Conservation (phyloP, 2,113 vertebrate species). For the Jaculus jaculus region DNA sequence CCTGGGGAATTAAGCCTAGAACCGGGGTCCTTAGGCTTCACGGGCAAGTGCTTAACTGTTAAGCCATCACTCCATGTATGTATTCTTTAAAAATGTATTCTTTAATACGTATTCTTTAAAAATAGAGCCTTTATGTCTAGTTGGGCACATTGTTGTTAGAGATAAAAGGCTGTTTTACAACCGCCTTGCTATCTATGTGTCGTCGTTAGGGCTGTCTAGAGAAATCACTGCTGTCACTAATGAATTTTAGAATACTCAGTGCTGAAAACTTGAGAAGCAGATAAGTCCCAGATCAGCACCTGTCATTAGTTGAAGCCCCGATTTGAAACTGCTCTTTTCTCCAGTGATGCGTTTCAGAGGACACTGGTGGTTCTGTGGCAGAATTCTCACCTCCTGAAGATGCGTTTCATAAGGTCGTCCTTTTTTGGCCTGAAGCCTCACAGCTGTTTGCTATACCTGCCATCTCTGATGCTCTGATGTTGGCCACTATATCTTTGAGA, state of each 20-base stretch:
- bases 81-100: too few relatives aligned
- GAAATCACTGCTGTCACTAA: background rate
- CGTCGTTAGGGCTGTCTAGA: background rate
- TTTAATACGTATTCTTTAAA: background rate
- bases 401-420: background rate
- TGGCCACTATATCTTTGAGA: background rate
- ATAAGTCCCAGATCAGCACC: background rate
- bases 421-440: background rate
- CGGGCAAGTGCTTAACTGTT: too few relatives aligned
- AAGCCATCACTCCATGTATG: too few relatives aligned
- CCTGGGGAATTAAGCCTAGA: too few relatives aligned
- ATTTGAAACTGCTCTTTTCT: background rate
- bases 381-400: too few relatives aligned
- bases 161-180: background rate
- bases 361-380: too few relatives aligned
- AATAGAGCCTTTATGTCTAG: background rate
- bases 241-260: background rate
- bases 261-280: background rate
- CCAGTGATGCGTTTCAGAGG: background rate
- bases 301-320: background rate
- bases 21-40: too few relatives aligned
- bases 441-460: background rate
- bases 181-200: background rate
- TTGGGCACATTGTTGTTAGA: background rate
- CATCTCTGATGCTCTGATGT: background rate